Evolutionary conservation across 2,113 vertebrate genomes (phyloP).

Genomic region (Caranx melampygus): DNA sequence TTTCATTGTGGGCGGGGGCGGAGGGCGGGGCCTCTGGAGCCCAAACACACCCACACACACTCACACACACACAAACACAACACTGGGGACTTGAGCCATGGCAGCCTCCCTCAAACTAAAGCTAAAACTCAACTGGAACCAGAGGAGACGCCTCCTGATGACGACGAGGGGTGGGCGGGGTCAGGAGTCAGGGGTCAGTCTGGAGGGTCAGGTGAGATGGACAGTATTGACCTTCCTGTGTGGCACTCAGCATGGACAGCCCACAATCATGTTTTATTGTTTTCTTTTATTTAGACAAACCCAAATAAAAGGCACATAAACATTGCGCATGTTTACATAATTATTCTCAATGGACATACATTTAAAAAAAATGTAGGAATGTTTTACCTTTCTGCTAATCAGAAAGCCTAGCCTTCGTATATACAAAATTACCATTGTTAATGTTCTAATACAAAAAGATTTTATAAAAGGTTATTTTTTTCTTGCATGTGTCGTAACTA

Average conservation of each 20-base stretch:
- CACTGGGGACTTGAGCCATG: neutral
- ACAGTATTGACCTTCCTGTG: slow-evolving; percentile 24
- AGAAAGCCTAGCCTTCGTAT: slow-evolving; percentile 98
- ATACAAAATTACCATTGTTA: slow-evolving; percentile 99
- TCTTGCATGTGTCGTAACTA: slow-evolving; percentile 87
- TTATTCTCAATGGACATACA: slow-evolving; percentile 98
- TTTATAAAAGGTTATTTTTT: slow-evolving; percentile 97
- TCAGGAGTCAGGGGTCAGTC: neutral
- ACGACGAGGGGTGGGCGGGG: neutral
- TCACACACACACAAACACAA: neutral
- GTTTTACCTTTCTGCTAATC: slow-evolving; percentile 98
- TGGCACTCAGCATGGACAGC: slow-evolving; percentile 52
- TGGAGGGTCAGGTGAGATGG: slow-evolving; percentile 10
- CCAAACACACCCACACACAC: slow-evolving; percentile 1
- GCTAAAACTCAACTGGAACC: slow-evolving; percentile 7
- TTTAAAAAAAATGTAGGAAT: slow-evolving; percentile 97
- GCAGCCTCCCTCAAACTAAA: neutral
- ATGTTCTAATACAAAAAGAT: slow-evolving; percentile 99
- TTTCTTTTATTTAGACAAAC: slow-evolving; percentile 99
- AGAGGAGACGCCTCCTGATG: neutral
- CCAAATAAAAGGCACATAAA: slow-evolving; percentile 99
- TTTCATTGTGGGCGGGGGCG: slow-evolving; percentile 38
- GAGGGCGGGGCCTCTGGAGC: neutral
- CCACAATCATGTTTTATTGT: slow-evolving; percentile 79
- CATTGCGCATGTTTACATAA: slow-evolving; percentile 98